These are phyloP conservation scores for Conops quadrifasciatus DNA, from an alignment of 2,888 invertebrate genomes.

Conservation along the genomic window DNA sequence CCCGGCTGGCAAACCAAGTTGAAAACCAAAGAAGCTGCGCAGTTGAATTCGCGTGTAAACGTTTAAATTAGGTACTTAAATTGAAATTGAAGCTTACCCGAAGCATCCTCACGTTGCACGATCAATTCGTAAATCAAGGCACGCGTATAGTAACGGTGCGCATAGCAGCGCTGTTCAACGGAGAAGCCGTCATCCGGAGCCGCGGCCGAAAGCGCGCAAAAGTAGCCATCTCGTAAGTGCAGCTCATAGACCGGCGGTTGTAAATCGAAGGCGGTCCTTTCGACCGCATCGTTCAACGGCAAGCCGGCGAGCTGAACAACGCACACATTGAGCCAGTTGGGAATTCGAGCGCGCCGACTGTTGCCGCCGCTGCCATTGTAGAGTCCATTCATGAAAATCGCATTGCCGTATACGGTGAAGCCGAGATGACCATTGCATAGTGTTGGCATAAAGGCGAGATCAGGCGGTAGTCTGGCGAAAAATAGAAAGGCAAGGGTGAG, in stretches of 20 bases:
- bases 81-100: conserved; percentile 27
- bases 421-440: conserved; percentile 71
- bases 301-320: conserved; percentile 51
- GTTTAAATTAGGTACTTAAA: too few species aligned
- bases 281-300: neutral
- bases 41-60: conserved; percentile 2
- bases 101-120: conserved; percentile 36
- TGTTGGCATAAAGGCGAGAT: conserved; percentile 70
- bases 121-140: conserved; percentile 62
- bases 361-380: conserved; percentile 69
- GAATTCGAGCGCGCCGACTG: conserved; percentile 70
- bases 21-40: conserved; percentile 46
- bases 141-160: conserved; percentile 64
- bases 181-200: conserved; percentile 42
- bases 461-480: conserved; percentile 66
- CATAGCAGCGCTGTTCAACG: conserved; percentile 56
- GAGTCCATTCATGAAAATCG: conserved; percentile 71
- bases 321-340: conserved; percentile 71
- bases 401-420: conserved; percentile 69
- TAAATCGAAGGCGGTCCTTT: neutral
- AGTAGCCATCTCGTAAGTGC: conserved; percentile 49
- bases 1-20: conserved; percentile 46
- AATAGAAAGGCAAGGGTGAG: neutral
- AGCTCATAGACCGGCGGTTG: conserved; percentile 44
- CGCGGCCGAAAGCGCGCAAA: conserved; percentile 39